Conservation (phyloP, 2,113 vertebrate species). For the Baryphthengus martii region DNA sequence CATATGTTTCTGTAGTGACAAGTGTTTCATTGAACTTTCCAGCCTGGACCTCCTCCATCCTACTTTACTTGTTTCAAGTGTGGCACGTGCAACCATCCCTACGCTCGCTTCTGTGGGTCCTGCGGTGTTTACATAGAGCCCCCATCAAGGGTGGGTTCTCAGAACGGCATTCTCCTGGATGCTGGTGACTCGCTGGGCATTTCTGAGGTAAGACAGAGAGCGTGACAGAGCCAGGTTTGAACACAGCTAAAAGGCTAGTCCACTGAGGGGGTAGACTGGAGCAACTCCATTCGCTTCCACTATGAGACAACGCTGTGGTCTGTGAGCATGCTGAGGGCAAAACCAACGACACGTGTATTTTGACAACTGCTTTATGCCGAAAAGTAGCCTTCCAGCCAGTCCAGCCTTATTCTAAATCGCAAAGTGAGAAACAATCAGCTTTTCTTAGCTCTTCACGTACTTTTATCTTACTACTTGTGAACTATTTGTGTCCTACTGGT, state of each 20-base stretch:
- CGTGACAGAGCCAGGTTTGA: background rate
- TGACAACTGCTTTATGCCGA: background rate
- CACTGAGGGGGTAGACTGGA: rapidly evolving
- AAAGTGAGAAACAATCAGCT: background rate
- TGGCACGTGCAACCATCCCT: slow-evolving; percentile 75
- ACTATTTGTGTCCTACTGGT: background rate
- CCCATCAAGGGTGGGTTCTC: slow-evolving; percentile 16
- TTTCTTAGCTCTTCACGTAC: background rate
- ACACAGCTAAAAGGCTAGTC: background rate
- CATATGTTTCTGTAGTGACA: background rate
- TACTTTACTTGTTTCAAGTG: slow-evolving; percentile 80
- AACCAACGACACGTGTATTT: background rate
- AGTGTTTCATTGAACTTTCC: slow-evolving; percentile 7
- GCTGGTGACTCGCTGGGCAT: background rate
- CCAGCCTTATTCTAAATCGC: background rate
- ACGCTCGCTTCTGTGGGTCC: slow-evolving; percentile 78
- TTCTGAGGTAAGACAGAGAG: slow-evolving; percentile 50
- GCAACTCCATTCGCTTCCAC: background rate
- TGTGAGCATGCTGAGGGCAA: background rate
- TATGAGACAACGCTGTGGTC: background rate
- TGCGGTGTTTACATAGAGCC: slow-evolving; percentile 81
- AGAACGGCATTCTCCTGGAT: background rate
- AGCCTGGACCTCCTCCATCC: slow-evolving; percentile 68
- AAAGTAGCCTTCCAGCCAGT: background rate
- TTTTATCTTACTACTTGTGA: background rate